phyloP scores from a whole-genome alignment of 2,113 vertebrate species.

The Aix galericulata region DNA sequence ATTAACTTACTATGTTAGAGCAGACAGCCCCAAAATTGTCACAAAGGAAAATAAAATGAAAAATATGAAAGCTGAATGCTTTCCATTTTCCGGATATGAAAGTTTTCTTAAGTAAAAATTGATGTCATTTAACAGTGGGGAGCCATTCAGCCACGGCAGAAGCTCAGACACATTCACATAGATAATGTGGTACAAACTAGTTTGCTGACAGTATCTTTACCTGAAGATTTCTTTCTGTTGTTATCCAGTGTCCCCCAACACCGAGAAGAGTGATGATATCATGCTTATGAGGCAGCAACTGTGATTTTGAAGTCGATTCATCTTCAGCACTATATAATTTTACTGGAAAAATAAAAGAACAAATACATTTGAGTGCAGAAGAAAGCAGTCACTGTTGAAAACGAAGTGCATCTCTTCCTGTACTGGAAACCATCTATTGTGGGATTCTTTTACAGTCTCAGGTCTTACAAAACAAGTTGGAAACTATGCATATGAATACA shows the following conservation, averaged over 20 bases:
- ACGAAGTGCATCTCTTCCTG: not conserved
- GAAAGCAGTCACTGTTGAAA: not conserved
- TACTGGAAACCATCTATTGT: not conserved
- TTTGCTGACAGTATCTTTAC: constrained; percentile 62
- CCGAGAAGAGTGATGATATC: constrained; percentile 90
- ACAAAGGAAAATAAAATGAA: not conserved
- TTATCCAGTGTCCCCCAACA: constrained; percentile 92
- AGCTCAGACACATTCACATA: not conserved
- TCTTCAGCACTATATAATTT: constrained; percentile 80
- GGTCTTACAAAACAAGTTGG: not conserved
- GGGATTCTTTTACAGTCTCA: not conserved
- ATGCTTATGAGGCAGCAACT: constrained; percentile 88
- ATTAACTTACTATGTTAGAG: not conserved
- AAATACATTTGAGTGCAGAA: not conserved
- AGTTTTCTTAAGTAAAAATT: not conserved
- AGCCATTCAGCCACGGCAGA: not conserved
- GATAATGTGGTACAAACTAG: not conserved
- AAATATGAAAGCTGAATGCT: not conserved
- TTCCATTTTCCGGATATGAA: not conserved
- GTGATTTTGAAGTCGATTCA: constrained; percentile 59
- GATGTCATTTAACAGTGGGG: not conserved
- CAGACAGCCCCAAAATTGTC: not conserved
- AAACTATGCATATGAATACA: not conserved
- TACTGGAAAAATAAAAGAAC: constrained; percentile 73
- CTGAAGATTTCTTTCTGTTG: constrained; percentile 88